phyloP scores from a whole-genome alignment of 2,113 vertebrate genomes.

The Panthera leo region DNA sequence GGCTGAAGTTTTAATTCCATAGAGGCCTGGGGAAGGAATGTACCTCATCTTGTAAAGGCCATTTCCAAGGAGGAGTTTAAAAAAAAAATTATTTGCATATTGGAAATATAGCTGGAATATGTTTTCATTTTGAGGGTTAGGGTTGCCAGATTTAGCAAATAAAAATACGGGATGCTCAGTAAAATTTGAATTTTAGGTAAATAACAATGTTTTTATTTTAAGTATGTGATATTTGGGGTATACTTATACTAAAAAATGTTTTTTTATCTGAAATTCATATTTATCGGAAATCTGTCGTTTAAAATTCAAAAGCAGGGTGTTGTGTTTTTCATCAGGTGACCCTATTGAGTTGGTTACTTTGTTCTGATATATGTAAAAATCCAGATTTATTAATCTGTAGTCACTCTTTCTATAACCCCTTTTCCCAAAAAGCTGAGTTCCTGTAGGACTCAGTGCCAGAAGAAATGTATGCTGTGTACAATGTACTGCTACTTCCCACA shows the following conservation, averaged over 20 bases:
- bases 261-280: not conserved
- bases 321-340: not conserved
- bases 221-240: not conserved
- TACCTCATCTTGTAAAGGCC: not conserved
- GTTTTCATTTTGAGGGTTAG: not conserved
- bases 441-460: not conserved
- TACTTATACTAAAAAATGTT: not conserved
- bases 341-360: not conserved
- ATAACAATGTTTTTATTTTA: not conserved
- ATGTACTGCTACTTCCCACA: constrained; percentile 47
- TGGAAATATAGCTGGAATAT: not conserved
- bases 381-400: not conserved
- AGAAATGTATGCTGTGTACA: not conserved
- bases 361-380: not conserved
- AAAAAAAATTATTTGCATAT: not conserved
- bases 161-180: not conserved
- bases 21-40: not conserved
- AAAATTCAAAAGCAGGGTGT: not conserved
- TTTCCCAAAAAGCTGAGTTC: not conserved
- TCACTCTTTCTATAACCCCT: not conserved
- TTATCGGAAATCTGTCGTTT: not conserved
- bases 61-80: not conserved
- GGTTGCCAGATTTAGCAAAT: constrained; percentile 3
- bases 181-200: constrained; percentile 47
- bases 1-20: not conserved